Evolutionary conservation across 1,140 invertebrate genomes (phyloP), one percentile per base, ranked within the genome.

Genomic region (Cataglyphis hispanica): DNA sequence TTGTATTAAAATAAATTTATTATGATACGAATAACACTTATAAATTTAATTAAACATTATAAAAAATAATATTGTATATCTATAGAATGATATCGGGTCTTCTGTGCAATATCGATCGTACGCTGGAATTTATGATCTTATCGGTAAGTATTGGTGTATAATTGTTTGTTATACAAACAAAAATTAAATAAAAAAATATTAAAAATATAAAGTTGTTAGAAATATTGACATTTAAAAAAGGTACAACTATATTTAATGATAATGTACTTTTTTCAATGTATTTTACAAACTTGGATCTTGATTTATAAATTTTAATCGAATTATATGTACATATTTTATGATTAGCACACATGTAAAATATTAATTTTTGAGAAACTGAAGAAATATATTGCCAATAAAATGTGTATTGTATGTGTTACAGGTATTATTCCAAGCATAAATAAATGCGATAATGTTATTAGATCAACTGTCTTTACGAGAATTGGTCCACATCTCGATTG

Each of bases 401-500:
- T 63, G 31, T 61, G n/a, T 10, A 22, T 64, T 34, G 6, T 46
- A 8, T 56, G 1, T 46, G 64, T 69, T 89, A 87, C 64, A 96
- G 95, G 95, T 31, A 93, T 96, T 77, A 84, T 96, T 70, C 93
- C 95, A n/a, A 94, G 95, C 63, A 85, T 92, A 5, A 96, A 96
- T 88, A 87, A 92, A 37, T 96, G 96, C 75, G 91, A 92, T 19
- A 76, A 86, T 7, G 86, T 56, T 16, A 86, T 90, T 27, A 91
- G 91, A n/a, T 95, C 96, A 16, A 96, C 97, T 1, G 93, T 97
- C 13, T 97, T 96, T 90, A 97, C 96, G 1, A 95, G 95, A 89
- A 93, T 97, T 1, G 95, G 95, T 19, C 94, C 95, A 19, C 96
- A 96, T 92, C 83, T 96, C 0, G 87, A 95, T 22, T 97, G 97